A percentile compares a stretch with the other conserved stretches of the same genome.
phyloP scores from a whole-genome alignment of 2,113 vertebrate species.

The Tragulus kanchil region DNA sequence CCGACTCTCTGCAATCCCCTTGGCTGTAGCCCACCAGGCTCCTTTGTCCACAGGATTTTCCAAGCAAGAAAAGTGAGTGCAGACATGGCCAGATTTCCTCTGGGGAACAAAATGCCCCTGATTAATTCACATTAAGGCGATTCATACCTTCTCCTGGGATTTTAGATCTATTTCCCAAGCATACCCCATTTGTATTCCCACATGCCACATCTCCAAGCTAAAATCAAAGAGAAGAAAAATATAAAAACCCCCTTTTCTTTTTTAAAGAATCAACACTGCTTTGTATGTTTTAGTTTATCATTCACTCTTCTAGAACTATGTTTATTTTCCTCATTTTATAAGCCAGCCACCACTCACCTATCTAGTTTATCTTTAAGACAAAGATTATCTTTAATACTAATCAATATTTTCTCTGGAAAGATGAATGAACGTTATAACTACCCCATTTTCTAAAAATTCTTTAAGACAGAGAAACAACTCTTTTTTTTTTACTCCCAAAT shows the following conservation, averaged over 20 bases:
- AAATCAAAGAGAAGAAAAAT: too few species aligned
- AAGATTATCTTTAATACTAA: background rate
- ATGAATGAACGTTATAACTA: background rate
- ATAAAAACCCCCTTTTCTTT: background rate
- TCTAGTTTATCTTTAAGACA: too few species aligned
- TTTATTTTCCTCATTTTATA: background rate
- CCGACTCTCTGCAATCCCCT: background rate
- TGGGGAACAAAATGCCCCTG: rapidly evolving
- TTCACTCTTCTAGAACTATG: background rate
- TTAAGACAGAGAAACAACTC: background rate
- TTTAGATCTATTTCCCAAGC: background rate
- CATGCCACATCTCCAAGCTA: background rate
- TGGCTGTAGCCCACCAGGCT: background rate
- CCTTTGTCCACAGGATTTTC: background rate
- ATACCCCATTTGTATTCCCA: background rate
- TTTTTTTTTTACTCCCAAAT: background rate
- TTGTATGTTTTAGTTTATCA: background rate
- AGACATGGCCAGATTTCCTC: too few species aligned
- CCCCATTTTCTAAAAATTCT: background rate
- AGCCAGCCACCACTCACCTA: background rate
- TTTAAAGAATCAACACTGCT: background rate
- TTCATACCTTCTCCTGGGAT: background rate
- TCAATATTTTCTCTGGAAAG: background rate
- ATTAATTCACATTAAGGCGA: background rate
- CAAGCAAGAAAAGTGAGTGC: background rate